Base-by-base conservation (phyloP, 1,140 invertebrate species). In the Cyphomyrmex costatus region DNA sequence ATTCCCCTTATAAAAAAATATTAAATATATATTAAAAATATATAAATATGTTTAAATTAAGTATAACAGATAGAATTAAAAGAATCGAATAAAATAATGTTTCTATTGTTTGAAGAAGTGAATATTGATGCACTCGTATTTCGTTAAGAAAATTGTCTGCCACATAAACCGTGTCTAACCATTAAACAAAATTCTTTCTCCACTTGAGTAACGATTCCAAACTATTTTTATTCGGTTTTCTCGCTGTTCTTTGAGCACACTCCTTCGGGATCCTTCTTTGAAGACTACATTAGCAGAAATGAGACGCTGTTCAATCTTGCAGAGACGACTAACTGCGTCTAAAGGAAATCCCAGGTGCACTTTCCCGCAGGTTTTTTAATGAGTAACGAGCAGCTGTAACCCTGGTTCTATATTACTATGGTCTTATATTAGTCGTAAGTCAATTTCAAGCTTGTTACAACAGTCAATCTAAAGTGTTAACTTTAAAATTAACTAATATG, bases 161-260 rank as follows among this genome's bases (percentile, higher is more conserved):
- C 58, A 77, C 16, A 21, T 21, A 42, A 61, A 61, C 2, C 2
- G 19, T 30, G 24, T 24, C 4, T 12, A 42, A 61, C 10, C 56
- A 77, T 77, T 60, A 77, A 60, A 76, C 33, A 42, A 76, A 77
- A 42, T 49, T 78, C 16, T 78, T 51, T 66, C n/a, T 79, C 7
- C n/a, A 19, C 46, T 68, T 51, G 12, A 14, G 16, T 79, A 79
- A 79, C n/a, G 14, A 68, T 66, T 33, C 61, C 10, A 27, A 53
- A 66, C 27, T 51, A 30, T 27, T 66, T 51, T 78, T 65, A 66
- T 66, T 49, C 7, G 12, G 4, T 79, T 68, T 51, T 51, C 8
- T 68, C 77, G 8, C 21, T 79, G 14, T 79, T 33, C n/a, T 79
- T 79, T 51, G 42, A 79, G 14, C 14, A 78, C 76, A 8, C 8